Evolutionary conservation across 2,113 vertebrate genomes (phyloP).

Genomic region (Taurulus bubalis): DNA sequence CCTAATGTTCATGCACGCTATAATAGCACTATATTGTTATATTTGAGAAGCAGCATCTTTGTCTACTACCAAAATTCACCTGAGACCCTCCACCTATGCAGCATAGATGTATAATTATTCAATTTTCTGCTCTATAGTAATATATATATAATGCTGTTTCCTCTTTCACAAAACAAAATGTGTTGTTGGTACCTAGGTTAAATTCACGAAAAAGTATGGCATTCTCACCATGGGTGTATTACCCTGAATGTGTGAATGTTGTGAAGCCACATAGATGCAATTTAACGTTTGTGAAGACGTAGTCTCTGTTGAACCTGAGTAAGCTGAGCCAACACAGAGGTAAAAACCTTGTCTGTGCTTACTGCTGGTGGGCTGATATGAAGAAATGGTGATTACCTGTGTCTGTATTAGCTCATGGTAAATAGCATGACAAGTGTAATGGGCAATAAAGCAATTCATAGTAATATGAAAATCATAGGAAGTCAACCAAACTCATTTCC

Average conservation of each 20-base stretch:
- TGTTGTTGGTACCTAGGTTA: not conserved
- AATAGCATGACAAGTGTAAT: slow-evolving; percentile 33
- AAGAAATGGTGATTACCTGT: slow-evolving; percentile 22
- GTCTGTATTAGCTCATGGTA: slow-evolving; percentile 18
- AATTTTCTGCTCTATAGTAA: not conserved
- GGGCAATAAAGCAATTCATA: slow-evolving; percentile 37
- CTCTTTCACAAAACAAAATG: slow-evolving; percentile 2
- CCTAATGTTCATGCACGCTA: no score
- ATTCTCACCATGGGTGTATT: not conserved
- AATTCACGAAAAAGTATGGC: slow-evolving; percentile 1
- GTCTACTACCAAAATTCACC: not conserved
- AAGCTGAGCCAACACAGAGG: not conserved
- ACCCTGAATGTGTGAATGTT: slow-evolving; percentile 32
- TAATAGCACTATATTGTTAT: not conserved
- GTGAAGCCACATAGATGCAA: slow-evolving; percentile 2
- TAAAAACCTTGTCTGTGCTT: slow-evolving; percentile 5
- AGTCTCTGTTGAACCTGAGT: slow-evolving; percentile 9
- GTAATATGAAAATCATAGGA: slow-evolving; percentile 25
- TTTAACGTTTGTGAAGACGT: slow-evolving; percentile 8
- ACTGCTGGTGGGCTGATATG: not conserved
- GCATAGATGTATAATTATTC: slow-evolving; percentile 21
- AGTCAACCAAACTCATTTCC: slow-evolving; percentile 48
- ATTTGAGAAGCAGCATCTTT: not conserved
- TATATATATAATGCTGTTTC: not conserved
- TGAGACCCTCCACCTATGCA: not conserved